These are phyloP conservation scores for Acanthornis magna DNA, from an alignment of 2,797 vertebrate species.

Conservation along the genomic window DNA sequence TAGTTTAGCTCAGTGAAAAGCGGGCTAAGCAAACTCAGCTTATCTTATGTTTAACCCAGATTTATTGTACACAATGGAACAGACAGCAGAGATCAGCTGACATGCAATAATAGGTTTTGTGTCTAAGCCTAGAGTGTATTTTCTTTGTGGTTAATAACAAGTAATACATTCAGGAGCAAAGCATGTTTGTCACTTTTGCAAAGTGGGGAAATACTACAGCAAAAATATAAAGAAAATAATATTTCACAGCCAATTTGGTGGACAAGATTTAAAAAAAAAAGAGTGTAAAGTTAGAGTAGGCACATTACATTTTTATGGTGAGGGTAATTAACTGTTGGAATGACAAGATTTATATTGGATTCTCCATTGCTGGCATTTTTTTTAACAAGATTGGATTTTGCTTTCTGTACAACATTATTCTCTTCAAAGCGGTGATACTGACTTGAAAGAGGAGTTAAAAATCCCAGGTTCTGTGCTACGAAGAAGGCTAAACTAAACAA, in stretches of 20 bases:
- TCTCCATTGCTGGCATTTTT: not conserved
- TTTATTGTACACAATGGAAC: not conserved
- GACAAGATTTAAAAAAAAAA: not conserved
- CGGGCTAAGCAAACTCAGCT: not conserved
- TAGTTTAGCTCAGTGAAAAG: slow-evolving; percentile 21
- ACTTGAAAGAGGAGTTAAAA: not conserved
- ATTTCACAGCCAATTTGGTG: not conserved
- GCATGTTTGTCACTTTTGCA: not conserved
- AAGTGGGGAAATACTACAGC: not conserved
- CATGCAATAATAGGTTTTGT: not conserved
- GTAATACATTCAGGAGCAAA: not conserved
- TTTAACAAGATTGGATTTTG: not conserved
- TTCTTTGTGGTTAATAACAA: not conserved
- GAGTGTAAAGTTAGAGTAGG: not conserved
- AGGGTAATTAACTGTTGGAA: not conserved
- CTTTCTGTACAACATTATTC: not conserved
- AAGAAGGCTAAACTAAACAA: not conserved
- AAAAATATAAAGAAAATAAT: not conserved
- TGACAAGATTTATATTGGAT: not conserved
- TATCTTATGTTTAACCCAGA: not conserved
- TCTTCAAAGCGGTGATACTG: not conserved
- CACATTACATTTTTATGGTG: not conserved
- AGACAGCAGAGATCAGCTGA: not conserved
- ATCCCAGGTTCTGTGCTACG: not conserved
- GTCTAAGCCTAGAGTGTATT: not conserved